Base-by-base conservation (phyloP, 1,140 invertebrate species). In the Tenebrio molitor region DNA sequence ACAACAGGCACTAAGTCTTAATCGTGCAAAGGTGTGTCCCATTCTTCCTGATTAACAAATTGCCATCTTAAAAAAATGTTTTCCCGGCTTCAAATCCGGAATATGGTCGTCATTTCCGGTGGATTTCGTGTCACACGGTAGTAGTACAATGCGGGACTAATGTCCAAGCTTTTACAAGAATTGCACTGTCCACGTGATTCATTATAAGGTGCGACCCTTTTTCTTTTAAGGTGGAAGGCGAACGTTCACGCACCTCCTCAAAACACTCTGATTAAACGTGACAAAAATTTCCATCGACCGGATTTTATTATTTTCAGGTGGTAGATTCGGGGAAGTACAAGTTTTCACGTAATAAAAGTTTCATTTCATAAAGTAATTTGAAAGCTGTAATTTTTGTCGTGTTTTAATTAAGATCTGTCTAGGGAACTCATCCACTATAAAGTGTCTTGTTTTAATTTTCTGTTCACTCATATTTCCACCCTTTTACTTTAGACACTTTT, bases 31-130 rank as follows among this genome's bases (percentile, higher is more conserved):
- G 80, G 79, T 77, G 79, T 74, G 78, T 74, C 80, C 75, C 76
- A 76, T 82, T 81, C 80, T 78, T 81, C 78, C 75, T 78, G 79
- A 81, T 81, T 81, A 79, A 78, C 75, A 75, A 78, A 79, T 78
- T 74, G 66, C 78, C 78, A 78, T 80, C 76, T 81, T 76, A 77
- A 79, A 81, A 80, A 81, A 79, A 74, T 74, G 74, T 72, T 79
- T 81, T 72, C 64, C 77, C 76, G 77, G 73, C 41, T 74, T 75
- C 42, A 72, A 67, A 74, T 77, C 77, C 75, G 77, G 79, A 76
- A 76, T 72, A 78, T 70, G 71, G 72, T 72, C 72, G 71, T 77
- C 76, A 79, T 80, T 80, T 80, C 79, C 80, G 71, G 72, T 66
- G 50, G 69, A 41, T 78, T 79, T 78, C 80, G 76, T 81, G 80